Evolutionary conservation across 2,888 invertebrate genomes (phyloP), one percentile per base, ranked within the genome.

Genomic region (Ditula angustiorana): DNA sequence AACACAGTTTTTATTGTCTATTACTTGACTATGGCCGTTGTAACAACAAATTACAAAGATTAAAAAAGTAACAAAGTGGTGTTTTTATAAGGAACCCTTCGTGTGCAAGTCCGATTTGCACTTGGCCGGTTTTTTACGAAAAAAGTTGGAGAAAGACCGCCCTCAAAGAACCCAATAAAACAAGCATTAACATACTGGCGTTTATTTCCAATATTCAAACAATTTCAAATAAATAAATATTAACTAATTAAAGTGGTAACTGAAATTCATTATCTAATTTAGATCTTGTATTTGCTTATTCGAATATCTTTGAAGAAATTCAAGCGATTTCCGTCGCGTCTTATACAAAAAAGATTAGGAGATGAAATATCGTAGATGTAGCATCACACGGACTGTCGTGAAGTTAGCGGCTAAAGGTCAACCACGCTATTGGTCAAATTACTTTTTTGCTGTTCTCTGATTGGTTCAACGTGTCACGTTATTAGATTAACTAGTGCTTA

Each of bases 121-220:
- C n/a, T n/a, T n/a, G n/a, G n/a, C n/a, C n/a, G n/a, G n/a, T n/a
- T n/a, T n/a, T n/a, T n/a, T n/a, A n/a, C n/a, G n/a, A n/a, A n/a
- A n/a, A n/a, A n/a, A n/a, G n/a, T n/a, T n/a, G n/a, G n/a, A n/a
- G n/a, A n/a, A n/a, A n/a, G n/a, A n/a, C n/a, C n/a, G n/a, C n/a
- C n/a, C n/a, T n/a, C n/a, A n/a, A n/a, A n/a, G n/a, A n/a, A n/a
- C n/a, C n/a, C 33, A 64, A 58, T 52, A 35, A 64, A 64, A 64
- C 63, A 21, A 50, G 5, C 5, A 13, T 5, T 1, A 53, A 35
- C 58, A 64, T 64, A 64, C 58, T 64, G 63, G 58, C 11, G 21
- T 63, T 58, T 64, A 64, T 64, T 64, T 46, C 35, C 63, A 64
- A 64, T 44, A 52, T 63, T 41, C 0, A 61, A 53, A 61, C 52